phyloP scores from a whole-genome alignment of 37 sponge, comb jelly and placozoan species.

The Haliclona indistincta region DNA sequence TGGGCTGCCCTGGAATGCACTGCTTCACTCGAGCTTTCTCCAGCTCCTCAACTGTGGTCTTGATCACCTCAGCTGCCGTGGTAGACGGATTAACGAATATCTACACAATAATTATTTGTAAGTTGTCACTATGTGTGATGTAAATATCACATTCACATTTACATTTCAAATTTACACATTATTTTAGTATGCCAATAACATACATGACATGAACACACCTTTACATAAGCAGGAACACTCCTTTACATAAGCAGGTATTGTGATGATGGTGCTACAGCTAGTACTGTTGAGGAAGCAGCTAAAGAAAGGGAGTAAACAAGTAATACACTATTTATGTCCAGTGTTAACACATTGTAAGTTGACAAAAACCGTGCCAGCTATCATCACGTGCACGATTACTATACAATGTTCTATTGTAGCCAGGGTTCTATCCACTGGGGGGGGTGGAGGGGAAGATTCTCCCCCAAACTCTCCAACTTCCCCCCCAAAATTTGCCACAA shows the following conservation, averaged over 20 bases:
- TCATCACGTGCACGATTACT: neutral
- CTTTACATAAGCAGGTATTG: constrained; percentile 46
- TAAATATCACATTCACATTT: too few relatives aligned
- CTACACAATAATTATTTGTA: neutral
- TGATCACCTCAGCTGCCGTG: constrained; percentile 45
- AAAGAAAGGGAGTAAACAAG: neutral
- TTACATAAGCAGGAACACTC: constrained; percentile 83
- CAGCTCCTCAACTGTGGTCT: constrained; percentile 51
- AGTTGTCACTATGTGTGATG: neutral
- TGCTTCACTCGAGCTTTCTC: constrained; percentile 31
- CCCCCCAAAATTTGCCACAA: too few relatives aligned
- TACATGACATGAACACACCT: constrained; percentile 46
- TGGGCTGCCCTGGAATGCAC: constrained; percentile 17
- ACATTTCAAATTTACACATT: too few relatives aligned
- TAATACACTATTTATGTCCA: too few relatives aligned
- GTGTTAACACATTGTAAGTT: too few relatives aligned
- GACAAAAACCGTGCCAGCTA: neutral
- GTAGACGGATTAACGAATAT: constrained; percentile 47
- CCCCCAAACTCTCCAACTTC: too few relatives aligned
- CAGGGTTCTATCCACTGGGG: too few relatives aligned
- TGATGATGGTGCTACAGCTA: neutral
- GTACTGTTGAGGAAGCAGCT: neutral
- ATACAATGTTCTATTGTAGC: neutral
- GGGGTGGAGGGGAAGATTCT: too few relatives aligned
- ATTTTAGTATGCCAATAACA: too few relatives aligned